Evolutionary conservation across 1,140 invertebrate species (phyloP).

Genomic region (Calliphora vicina): DNA sequence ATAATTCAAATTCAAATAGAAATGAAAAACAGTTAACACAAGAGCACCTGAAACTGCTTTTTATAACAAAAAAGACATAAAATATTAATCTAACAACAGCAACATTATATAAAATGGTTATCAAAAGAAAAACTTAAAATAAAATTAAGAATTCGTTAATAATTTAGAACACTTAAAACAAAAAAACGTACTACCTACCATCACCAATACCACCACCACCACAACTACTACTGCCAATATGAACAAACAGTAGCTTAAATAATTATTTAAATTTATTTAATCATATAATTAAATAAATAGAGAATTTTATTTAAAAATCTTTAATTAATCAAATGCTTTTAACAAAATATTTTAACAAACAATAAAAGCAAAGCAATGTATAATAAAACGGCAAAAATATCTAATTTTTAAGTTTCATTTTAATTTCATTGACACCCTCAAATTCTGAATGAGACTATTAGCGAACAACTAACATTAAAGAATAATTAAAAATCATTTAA

Average conservation of each 20-base stretch:
- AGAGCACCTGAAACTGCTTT: slow-evolving; percentile 33
- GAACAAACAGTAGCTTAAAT: slow-evolving; percentile 60
- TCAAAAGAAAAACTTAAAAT: background rate
- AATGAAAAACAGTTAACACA: slow-evolving; percentile 19
- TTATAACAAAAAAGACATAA: background rate
- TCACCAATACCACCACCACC: too few species aligned
- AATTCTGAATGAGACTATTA: slow-evolving; percentile 63
- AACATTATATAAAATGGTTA: background rate
- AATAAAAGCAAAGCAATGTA: background rate
- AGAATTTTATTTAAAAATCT: background rate
- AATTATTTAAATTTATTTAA: slow-evolving; percentile 7
- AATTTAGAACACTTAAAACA: background rate
- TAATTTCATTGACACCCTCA: background rate
- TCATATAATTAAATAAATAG: background rate
- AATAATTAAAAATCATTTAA: slow-evolving; percentile 41
- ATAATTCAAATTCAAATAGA: background rate
- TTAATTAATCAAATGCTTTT: background rate
- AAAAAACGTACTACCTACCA: background rate
- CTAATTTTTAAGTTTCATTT: background rate
- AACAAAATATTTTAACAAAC: background rate
- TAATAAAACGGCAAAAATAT: background rate
- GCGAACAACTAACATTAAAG: background rate
- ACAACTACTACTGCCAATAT: slow-evolving; percentile 58
- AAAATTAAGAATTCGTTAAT: background rate
- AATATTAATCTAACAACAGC: background rate